Conservation (phyloP, 2,113 vertebrate species). For the Hippocampus comes region DNA sequence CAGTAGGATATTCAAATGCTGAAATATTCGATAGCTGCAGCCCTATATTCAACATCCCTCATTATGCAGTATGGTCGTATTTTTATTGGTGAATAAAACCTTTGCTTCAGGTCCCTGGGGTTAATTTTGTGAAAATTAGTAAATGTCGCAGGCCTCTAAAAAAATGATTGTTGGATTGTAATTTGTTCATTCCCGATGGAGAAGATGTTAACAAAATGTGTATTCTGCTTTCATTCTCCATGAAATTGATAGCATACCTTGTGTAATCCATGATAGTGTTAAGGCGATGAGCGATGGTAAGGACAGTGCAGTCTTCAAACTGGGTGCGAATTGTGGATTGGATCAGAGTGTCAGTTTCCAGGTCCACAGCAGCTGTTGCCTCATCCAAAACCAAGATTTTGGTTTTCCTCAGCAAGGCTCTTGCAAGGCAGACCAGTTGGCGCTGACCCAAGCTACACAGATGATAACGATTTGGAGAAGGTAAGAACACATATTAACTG, state of each 20-base stretch:
- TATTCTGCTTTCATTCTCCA: not conserved
- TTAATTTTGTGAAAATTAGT: no score
- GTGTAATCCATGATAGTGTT: slow-evolving; percentile 85
- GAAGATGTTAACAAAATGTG: no score
- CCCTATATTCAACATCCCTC: no score
- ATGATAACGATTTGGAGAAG: slow-evolving; percentile 30
- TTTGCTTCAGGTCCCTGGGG: no score
- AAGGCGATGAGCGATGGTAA: slow-evolving; percentile 88
- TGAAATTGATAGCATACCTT: slow-evolving; percentile 66
- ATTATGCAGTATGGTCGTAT: no score
- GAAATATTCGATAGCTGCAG: no score
- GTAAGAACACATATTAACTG: slow-evolving; percentile 8
- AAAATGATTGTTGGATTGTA: no score
- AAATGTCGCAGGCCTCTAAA: no score
- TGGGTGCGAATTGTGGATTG: slow-evolving; percentile 81
- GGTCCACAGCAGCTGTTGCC: slow-evolving; percentile 88
- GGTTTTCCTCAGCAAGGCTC: slow-evolving; percentile 85
- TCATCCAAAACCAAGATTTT: slow-evolving; percentile 91
- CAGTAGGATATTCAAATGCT: no score
- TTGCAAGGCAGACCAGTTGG: slow-evolving; percentile 88
- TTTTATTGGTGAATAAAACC: no score
- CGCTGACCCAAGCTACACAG: slow-evolving; percentile 86
- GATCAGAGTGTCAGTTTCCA: slow-evolving; percentile 86
- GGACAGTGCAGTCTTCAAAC: slow-evolving; percentile 85
- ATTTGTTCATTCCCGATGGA: no score